Base-by-base conservation (phyloP, 1,140 invertebrate species). In the Dinoponera quadriceps region DNA sequence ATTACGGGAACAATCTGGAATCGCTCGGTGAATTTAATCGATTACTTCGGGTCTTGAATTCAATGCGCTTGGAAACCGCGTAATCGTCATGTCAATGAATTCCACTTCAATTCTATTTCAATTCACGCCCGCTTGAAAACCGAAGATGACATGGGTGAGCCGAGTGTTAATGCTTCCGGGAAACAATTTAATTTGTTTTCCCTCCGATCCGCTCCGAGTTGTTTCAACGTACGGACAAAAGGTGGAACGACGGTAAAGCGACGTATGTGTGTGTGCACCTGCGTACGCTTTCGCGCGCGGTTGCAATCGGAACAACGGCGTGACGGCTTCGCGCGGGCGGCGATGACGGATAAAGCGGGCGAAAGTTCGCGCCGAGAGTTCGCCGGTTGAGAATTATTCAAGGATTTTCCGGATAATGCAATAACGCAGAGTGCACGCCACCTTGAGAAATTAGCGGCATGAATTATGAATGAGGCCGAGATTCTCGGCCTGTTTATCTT, bases 361-460 rank as follows among this genome's bases (percentile, higher is more conserved):
- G 63, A 88, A 84, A 80, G 85, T 88, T 85, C 75, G 51, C 55
- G 82, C 48, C 75, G 54, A 49, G 82, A 85, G 69, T 84, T 81
- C 55, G 62, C 71, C 75, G 65, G 82, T 85, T 84, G 82, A 85
- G 75, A 88, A 88, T 88, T 87, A 88, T 88, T 88, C 86, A 88
- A 87, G 86, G 82, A 88, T 88, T 87, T 87, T 77, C 75, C 71
- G 82, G 86, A 88, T 88, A 87, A 85, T 85, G 86, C 85, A 88
- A 88, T 88, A 88, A 88, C 85, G 85, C 73, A 84, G 82, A 75
- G 65, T 77, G 82, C 48, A 49, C 82, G 60, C 71, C 65, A 74
- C 75, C 82, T 65, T 88, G 85, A 87, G 86, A 88, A 88, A 88
- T 88, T 88, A 88, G 86, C 82, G 86, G 86, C 85, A 87, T 88